Conservation (phyloP, 2,888 invertebrate species). For the Luperina testacea region DNA sequence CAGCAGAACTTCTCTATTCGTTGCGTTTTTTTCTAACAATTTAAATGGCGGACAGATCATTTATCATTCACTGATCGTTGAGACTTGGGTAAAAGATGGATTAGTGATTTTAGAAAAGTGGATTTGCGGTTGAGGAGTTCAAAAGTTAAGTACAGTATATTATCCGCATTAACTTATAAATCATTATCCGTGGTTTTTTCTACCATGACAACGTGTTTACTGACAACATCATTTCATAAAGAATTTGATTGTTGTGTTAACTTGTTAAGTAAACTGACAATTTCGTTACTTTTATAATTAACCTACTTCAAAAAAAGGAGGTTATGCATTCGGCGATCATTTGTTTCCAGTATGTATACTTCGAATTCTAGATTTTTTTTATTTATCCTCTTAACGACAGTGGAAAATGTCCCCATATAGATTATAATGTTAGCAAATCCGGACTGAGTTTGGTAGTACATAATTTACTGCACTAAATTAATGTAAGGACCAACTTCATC, state of each 20-base stretch:
- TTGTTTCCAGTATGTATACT: too few species aligned
- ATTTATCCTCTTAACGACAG: not conserved
- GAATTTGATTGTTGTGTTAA: not conserved
- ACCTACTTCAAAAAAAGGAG: not conserved
- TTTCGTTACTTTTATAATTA: not conserved
- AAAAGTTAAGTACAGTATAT: conserved; percentile 8
- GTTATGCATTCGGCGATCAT: not conserved
- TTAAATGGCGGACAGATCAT: conserved; percentile 45
- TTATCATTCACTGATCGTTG: conserved; percentile 33
- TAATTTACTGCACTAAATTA: too few species aligned
- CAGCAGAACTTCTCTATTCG: conserved; percentile 59
- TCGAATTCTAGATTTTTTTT: not conserved
- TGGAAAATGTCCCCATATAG: too few species aligned
- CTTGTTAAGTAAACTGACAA: not conserved
- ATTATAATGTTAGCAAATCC: not conserved
- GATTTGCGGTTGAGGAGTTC: conserved; percentile 12
- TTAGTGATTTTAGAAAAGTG: conserved; percentile 15
- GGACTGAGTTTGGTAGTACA: not conserved
- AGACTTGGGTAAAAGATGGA: conserved; percentile 31
- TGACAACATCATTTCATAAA: not conserved
- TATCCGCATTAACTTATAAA: too few species aligned
- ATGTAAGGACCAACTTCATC: not conserved
- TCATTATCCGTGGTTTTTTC: not conserved
- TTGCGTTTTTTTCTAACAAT: conserved; percentile 51
- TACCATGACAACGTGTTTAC: not conserved